Conservation (phyloP, 2,113 vertebrate species). For the Eupsittula cactorum region DNA sequence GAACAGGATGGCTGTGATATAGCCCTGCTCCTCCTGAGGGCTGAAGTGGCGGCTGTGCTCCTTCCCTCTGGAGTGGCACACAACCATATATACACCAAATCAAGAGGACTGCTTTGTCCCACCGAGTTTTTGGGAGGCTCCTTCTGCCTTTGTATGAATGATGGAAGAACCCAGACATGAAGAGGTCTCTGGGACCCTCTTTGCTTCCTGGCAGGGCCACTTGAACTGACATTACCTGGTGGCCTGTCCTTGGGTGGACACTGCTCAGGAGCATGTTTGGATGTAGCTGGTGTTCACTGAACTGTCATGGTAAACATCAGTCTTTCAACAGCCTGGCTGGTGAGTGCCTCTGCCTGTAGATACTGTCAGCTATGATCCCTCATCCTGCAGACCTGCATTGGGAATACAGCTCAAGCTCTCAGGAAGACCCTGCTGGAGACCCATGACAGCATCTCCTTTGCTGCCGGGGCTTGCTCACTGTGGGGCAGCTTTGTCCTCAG, state of each 20-base stretch:
- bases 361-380: not conserved
- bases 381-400: not conserved
- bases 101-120: too few species aligned
- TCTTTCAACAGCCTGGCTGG: not conserved
- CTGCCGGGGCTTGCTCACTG: not conserved
- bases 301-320: not conserved
- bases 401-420: not conserved
- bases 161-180: not conserved
- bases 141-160: not conserved
- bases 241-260: not conserved
- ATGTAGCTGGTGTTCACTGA: not conserved
- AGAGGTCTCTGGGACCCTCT: not conserved
- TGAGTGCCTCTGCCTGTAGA: not conserved
- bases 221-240: not conserved
- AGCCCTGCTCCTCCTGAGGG: not conserved
- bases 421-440: not conserved
- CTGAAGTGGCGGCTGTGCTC: too few species aligned
- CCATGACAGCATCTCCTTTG: not conserved
- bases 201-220: not conserved
- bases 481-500: not conserved
- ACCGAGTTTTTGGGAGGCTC: not conserved
- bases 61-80: too few species aligned
- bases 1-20: not conserved
- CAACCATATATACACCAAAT: too few species aligned
- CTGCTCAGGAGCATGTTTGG: not conserved